Base-by-base conservation (phyloP, 1,140 invertebrate species). In the Penaeus chinensis region DNA sequence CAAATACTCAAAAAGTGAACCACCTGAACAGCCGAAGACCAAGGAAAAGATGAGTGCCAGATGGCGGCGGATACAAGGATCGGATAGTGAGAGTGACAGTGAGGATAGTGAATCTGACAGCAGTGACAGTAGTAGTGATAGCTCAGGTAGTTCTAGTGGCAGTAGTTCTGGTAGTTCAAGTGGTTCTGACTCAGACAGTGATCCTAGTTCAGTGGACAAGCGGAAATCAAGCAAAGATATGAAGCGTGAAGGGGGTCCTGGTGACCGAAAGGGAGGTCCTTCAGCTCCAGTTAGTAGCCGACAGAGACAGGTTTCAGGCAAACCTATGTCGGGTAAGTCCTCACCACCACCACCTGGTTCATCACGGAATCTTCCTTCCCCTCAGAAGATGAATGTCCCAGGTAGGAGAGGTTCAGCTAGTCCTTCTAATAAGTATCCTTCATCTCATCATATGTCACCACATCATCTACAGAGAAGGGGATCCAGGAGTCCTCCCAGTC, bases 61-160 rank as follows among this genome's bases (percentile, higher is more conserved):
- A 27, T 87, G 85, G 85, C 80, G 80, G n/a, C 80, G 85, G 22
- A 87, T 87, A n/a, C 85, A 87, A 62, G 80, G 85, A 10, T 82
- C 85, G 62, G 85, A 87, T 60, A 87, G 85, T 82, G 85, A 87
- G 71, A 87, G 85, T 82, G 85, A 87, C 42, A 87, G 85, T 87
- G 85, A 87, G 42, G 85, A 87, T 61, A 87, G 79, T 77, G 85
- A 87, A 42, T 87, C 85, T 61, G 85, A 87, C 61, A 87, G 85
- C 32, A 87, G 85, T 82, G 85, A 87, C 37, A 87, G 85, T 20
- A 87, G 85, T 71, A 87, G 85, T 87, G 85, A 82, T 32, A 87
- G 69, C 37, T 77, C 37, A 77, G 85, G 80, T 47, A 87, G 85
- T 66, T 76, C 66, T 32, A 87, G 85, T 82, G 77, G 84, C 77